These are phyloP conservation scores for Rallus crepitans DNA, from an alignment of 2,797 vertebrate species.

Conservation along the genomic window DNA sequence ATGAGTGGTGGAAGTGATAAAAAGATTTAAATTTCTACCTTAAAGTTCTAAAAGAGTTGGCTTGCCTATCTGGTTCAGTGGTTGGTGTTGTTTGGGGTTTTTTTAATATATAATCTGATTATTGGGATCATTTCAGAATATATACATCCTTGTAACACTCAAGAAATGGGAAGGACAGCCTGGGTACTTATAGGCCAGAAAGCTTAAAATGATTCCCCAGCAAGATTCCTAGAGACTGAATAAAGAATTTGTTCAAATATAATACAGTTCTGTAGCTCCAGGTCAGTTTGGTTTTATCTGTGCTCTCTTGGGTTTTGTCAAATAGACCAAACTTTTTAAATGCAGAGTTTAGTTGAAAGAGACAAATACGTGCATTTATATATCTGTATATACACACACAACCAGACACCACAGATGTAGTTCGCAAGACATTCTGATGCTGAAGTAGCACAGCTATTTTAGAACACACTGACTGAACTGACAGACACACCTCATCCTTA, in stretches of 20 bases:
- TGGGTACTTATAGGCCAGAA: not conserved
- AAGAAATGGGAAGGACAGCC: not conserved
- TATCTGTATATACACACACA: no score
- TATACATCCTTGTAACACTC: not conserved
- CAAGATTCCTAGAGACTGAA: not conserved
- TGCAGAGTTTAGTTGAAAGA: not conserved
- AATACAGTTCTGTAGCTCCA: not conserved
- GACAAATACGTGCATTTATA: not conserved
- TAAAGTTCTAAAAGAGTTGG: not conserved
- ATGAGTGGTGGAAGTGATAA: not conserved
- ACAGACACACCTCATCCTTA: fast-evolving
- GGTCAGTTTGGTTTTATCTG: not conserved
- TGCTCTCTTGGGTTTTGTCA: not conserved
- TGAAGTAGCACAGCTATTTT: not conserved
- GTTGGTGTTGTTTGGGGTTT: no score
- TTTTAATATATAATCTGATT: not conserved
- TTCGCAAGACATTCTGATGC: not conserved
- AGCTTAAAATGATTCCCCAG: not conserved
- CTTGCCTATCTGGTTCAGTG: not conserved
- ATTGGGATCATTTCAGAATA: not conserved
- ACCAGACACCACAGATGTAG: not conserved
- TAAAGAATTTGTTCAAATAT: not conserved
- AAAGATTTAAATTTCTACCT: not conserved
- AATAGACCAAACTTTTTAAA: not conserved
- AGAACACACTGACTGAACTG: not conserved